Percentiles rank a stretch among this genome's conserved stretches.
These are phyloP conservation scores for Galeruca laticollis DNA, from an alignment of 2,888 invertebrate genomes.

Conservation along the genomic window DNA sequence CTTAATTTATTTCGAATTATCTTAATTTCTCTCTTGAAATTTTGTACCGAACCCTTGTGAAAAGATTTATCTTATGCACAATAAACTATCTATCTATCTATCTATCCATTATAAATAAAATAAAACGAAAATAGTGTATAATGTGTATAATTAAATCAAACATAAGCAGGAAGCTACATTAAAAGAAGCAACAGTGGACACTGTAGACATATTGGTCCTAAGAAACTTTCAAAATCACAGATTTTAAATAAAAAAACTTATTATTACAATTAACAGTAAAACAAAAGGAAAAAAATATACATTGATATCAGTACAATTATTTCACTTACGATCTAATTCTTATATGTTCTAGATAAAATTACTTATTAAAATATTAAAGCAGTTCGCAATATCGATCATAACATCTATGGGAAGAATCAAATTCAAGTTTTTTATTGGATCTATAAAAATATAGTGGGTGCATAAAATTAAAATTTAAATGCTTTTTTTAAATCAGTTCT, in stretches of 20 bases:
- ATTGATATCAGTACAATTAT: constrained; percentile 45
- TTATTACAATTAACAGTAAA: constrained; percentile 38
- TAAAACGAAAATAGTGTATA: constrained; percentile 9
- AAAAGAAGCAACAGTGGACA: constrained; percentile 38
- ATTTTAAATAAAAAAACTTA: constrained; percentile 45
- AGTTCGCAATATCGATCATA: constrained; percentile 34
- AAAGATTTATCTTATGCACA: too few relatives aligned
- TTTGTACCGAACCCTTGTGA: too few relatives aligned
- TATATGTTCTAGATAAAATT: constrained; percentile 27
- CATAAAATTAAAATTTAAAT: background rate
- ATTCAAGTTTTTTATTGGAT: background rate
- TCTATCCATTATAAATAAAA: too few relatives aligned
- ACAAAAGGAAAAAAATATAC: constrained; percentile 33
- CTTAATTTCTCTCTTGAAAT: too few relatives aligned
- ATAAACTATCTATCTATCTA: too few relatives aligned
- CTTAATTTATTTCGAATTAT: too few relatives aligned
- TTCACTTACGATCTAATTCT: constrained; percentile 14
- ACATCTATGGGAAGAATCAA: constrained; percentile 17
- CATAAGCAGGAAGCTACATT: constrained; percentile 41
- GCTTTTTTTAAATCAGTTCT: background rate
- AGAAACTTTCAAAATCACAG: constrained; percentile 48
- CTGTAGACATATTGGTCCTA: constrained; percentile 42
- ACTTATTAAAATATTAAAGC: constrained; percentile 38
- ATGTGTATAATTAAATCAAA: constrained; percentile 36
- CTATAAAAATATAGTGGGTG: background rate